These are phyloP conservation scores for Rhinatrema bivittatum DNA, from an alignment of 2,797 vertebrate genomes.

Conservation along the genomic window DNA sequence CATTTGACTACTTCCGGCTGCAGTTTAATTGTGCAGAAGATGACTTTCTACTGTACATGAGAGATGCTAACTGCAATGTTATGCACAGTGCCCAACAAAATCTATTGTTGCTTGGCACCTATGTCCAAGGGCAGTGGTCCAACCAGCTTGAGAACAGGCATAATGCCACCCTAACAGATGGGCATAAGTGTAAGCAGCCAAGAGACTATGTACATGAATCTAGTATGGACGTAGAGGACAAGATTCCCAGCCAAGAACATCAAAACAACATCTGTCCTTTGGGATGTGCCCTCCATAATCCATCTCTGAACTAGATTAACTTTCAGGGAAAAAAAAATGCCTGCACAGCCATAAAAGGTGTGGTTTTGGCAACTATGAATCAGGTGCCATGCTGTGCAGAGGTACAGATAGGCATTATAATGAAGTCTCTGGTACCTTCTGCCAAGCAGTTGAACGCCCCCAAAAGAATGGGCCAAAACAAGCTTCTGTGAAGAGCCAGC, in stretches of 20 bases:
- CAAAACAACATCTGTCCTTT: slow-evolving; percentile 36
- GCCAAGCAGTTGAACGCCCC: not conserved
- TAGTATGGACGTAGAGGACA: slow-evolving; percentile 44
- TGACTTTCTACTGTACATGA: too few species aligned
- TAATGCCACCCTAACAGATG: slow-evolving; percentile 60
- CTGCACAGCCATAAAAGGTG: not conserved
- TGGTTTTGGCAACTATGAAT: not conserved
- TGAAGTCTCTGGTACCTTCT: too few species aligned
- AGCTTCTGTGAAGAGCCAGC: not conserved
- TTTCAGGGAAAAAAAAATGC: not conserved
- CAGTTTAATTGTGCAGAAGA: too few species aligned
- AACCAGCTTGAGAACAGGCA: slow-evolving; percentile 57
- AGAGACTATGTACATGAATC: slow-evolving; percentile 39
- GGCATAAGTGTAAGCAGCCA: slow-evolving; percentile 46
- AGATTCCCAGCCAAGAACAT: slow-evolving; percentile 43
- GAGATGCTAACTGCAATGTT: too few species aligned
- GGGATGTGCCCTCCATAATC: slow-evolving; percentile 34
- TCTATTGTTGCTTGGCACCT: slow-evolving; percentile 63
- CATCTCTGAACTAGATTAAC: slow-evolving; percentile 6
- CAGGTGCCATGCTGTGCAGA: not conserved
- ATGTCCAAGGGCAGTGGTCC: slow-evolving; percentile 32
- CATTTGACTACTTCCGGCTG: too few species aligned
- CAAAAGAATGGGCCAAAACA: not conserved
- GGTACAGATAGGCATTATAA: not conserved
- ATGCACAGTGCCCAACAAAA: slow-evolving; percentile 57